phyloP scores from a whole-genome alignment of 2,113 vertebrate species.

The Lynx canadensis region DNA sequence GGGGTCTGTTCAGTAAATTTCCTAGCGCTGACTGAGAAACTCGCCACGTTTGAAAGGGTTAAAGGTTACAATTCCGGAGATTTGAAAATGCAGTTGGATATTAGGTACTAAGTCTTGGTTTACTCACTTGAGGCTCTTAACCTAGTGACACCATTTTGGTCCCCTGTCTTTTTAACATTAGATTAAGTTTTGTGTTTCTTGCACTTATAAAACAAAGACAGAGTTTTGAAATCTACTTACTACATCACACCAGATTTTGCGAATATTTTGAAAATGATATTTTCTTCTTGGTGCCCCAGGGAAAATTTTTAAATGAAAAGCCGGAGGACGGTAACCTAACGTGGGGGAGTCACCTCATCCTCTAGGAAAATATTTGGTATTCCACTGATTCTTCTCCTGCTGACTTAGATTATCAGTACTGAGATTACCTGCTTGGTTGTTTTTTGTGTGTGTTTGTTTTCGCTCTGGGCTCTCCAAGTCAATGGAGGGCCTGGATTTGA shows the following conservation, averaged over 20 bases:
- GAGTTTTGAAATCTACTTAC: neutral
- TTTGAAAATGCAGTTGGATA: neutral
- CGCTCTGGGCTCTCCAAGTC: neutral
- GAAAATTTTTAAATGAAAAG: neutral
- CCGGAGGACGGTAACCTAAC: neutral
- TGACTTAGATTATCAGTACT: neutral
- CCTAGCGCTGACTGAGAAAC: neutral
- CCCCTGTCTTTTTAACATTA: neutral
- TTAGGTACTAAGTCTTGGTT: neutral
- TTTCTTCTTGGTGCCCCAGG: neutral
- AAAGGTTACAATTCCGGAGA: neutral
- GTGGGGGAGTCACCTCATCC: neutral
- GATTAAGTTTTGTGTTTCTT: neutral
- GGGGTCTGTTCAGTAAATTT: neutral
- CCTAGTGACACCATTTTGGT: neutral
- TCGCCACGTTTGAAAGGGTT: neutral
- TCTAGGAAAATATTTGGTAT: neutral
- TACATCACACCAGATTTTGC: neutral
- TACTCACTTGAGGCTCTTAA: neutral
- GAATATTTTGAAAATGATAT: neutral
- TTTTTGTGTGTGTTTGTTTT: neutral
- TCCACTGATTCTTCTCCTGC: neutral
- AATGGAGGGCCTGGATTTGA: neutral
- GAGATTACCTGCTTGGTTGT: neutral
- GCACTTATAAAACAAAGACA: neutral